Percentiles rank a stretch among this genome's conserved stretches.
These are phyloP conservation scores for Keiferia lycopersicella DNA, from an alignment of 2,888 invertebrate species.

Conservation along the genomic window DNA sequence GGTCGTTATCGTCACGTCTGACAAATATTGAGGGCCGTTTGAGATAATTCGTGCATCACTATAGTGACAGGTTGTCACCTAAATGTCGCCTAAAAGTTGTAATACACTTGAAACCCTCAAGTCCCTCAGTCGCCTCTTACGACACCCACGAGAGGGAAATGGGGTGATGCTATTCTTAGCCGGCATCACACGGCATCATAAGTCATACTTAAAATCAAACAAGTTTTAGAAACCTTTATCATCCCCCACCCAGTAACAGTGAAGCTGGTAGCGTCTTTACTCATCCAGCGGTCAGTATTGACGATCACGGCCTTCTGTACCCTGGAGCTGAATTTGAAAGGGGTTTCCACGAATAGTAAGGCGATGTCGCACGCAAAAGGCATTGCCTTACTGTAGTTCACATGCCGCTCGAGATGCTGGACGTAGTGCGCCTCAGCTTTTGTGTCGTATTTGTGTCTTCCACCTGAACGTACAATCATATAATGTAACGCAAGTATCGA, in stretches of 20 bases:
- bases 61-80: no score
- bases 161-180: no score
- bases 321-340: constrained; percentile 42
- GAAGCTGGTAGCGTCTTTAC: constrained; percentile 42
- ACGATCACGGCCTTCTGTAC: constrained; percentile 54
- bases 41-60: no score
- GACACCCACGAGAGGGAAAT: no score
- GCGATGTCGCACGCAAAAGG: constrained; percentile 61
- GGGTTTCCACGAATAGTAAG: constrained; percentile 48
- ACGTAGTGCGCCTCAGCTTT: constrained; percentile 44
- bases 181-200: no score
- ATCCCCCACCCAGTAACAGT: constrained; percentile 63
- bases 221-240: constrained; percentile 47
- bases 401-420: constrained; percentile 44
- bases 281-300: constrained; percentile 53
- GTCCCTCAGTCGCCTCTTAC: no score
- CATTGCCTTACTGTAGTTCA: constrained; percentile 49
- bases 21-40: no score
- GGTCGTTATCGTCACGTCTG: no score
- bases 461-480: constrained; percentile 43
- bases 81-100: no score
- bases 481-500: no score
- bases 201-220: background rate
- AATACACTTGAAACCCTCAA: no score
- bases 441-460: constrained; percentile 51